Base-by-base conservation (phyloP, 2,888 invertebrate genomes). In the Lottia gigantea region DNA sequence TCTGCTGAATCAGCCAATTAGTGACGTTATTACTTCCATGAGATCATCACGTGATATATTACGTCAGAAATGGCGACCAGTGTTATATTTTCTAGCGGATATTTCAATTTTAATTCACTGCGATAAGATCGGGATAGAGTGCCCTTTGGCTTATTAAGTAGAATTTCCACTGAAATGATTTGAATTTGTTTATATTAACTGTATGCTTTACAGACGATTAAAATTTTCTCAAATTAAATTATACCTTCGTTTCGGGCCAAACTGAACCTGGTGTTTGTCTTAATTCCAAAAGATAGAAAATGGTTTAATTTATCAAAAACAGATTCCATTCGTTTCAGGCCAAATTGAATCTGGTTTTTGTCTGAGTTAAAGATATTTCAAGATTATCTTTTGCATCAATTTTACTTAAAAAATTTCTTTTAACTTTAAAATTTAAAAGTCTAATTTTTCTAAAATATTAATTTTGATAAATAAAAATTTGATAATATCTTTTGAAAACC, bases 91-190 rank as follows among this genome's bases (percentile, higher is more conserved):
- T 12, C 23, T 19, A 11, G 19, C 23, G 55, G 55, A 55, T 55
- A 23, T 55, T 19, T 55, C 55, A 14, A 55, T 55, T 19, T 12
- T 2, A 23, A 23, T 23, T 23, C 19, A 55, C 19, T 19, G 8
- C 15, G 55, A 55, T 55, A 55, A 55, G 19, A 55, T 55, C 55
- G 19, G 14, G 23, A 23, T 55, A 55, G 19, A 55, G 55, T 55
- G 55, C 55, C 55, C 55, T 23, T 40, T 55, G 55, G 55, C 55
- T 55, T n/a, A 55, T 55, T 55, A 55, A 55, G 55, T 55, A 55
- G 55, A 55, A 55, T 23, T 23, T 14, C 23, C 11, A 15, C 19
- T 19, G 55, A 55, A 55, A 55, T 55, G 55, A 55, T 55, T 55
- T 55, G 15, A 55, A 55, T 23, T 11, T 55, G 55, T 55, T 55